A percentile compares a stretch with the other conserved stretches of the same genome.
Evolutionary conservation across 2,888 invertebrate genomes (phyloP).

Genomic region (Cantharis lateralis): DNA sequence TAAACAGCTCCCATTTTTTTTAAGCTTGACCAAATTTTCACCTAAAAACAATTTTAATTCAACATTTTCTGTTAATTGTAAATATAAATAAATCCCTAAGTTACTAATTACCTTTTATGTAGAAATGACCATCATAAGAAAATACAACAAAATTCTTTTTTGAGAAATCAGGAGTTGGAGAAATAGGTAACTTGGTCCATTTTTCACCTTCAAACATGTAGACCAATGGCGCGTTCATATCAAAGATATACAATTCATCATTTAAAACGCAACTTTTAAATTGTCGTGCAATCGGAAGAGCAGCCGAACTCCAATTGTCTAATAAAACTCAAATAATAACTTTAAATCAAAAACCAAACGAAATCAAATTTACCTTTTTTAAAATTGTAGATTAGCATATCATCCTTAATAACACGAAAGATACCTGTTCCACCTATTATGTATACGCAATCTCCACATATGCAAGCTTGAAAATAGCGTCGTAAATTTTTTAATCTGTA

Average conservation of each 20-base stretch:
- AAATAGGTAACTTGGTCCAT: background rate
- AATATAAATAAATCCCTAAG: too few species aligned
- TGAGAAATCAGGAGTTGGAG: slow-evolving; percentile 23
- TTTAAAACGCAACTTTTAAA: slow-evolving; percentile 46
- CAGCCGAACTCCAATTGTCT: slow-evolving; percentile 44
- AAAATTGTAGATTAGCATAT: slow-evolving; percentile 49
- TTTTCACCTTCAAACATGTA: slow-evolving; percentile 41
- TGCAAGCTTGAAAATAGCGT: slow-evolving; percentile 51
- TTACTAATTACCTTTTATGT: slow-evolving; percentile 44
- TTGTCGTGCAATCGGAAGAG: slow-evolving; percentile 44
- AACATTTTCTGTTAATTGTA: background rate
- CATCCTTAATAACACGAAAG: slow-evolving; percentile 48
- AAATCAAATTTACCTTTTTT: slow-evolving; percentile 35
- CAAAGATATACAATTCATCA: slow-evolving; percentile 44
- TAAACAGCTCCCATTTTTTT: slow-evolving; percentile 28
- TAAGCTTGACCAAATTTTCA: slow-evolving; percentile 39
- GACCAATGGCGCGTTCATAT: slow-evolving; percentile 39
- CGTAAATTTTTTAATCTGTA: slow-evolving; percentile 45
- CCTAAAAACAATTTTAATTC: slow-evolving; percentile 34
- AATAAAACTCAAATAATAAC: slow-evolving; percentile 5
- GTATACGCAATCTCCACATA: slow-evolving; percentile 47
- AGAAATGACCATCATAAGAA: slow-evolving; percentile 41
- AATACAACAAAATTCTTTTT: slow-evolving; percentile 41
- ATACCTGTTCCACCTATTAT: slow-evolving; percentile 50
- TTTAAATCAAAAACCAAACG: background rate